Evolutionary conservation across 2,797 vertebrate genomes (phyloP), one percentile per base, ranked within the genome.

Genomic region (Aythya fuligula): DNA sequence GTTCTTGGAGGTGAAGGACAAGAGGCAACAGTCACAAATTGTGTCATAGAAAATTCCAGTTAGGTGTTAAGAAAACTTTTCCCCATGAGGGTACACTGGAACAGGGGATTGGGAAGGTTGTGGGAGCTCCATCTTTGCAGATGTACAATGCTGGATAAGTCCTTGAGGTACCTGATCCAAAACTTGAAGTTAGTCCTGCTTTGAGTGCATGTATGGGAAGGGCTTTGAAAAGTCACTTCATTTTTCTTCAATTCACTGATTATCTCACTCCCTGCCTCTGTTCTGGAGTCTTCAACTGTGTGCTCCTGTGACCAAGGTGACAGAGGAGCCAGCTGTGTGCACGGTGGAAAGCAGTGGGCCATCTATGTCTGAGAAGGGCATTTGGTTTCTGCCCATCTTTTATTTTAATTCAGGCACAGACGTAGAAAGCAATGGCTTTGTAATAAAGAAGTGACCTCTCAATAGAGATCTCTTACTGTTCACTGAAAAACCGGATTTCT

Each of bases 371-470:
- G 82, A 74, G 28, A 64, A 2, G n/a, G 62, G 45, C 10, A 9
- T 76, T 86, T 73, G 22, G 25, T 87, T 18, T 24, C 43, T 85
- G 61, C 9, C 21, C 66, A 36, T 34, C 38, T 66, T 85, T n/a
- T 76, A 49, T 82, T 76, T 89, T 43, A 66, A 21, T 87, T 94
- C 85, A 72, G 58, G 34, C 49, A 49, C 11, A 77, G 67, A 8
- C 0, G 0, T 38, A 80, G 39, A 34, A 87, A 87, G 45, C n/a
- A 30, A 74, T 51, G 51, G n/a, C 27, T 91, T 83, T 70, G 56
- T 62, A 75, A 85, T 21, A 91, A 66, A 72, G 66, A 90, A 90
- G 72, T 75, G 79, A 83, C 79, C 64, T 94, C 93, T 83, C 75
- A 28, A 74, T 64, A 72, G 69, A 91, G 84, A 58, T 60, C 38